Evolutionary conservation across 2,888 invertebrate genomes (phyloP), one percentile per base, ranked within the genome.

Genomic region (Nemapogon koenigi): DNA sequence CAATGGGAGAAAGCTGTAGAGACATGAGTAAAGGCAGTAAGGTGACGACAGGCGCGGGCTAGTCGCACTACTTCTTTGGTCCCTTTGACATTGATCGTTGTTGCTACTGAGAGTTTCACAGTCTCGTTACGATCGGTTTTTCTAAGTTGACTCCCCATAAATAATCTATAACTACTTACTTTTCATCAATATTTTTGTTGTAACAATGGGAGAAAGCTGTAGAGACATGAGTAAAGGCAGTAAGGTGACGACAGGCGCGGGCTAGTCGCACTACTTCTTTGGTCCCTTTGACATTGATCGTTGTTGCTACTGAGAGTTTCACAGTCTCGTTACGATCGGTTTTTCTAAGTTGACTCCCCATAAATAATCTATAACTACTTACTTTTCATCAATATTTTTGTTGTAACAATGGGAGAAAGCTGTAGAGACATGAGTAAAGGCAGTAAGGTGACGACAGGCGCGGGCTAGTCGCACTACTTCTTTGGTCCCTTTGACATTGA

Each of bases 331-430:
- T n/a, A n/a, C n/a, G n/a, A n/a, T n/a, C n/a, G n/a, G n/a, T n/a
- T n/a, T n/a, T n/a, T n/a, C n/a, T n/a, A n/a, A n/a, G n/a, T n/a
- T n/a, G n/a, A n/a, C n/a, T n/a, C n/a, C n/a, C n/a, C n/a, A n/a
- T n/a, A n/a, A n/a, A n/a, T n/a, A n/a, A n/a, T 16, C 3, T 31
- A 31, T 13, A 4, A 17, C 11, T 33, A 59, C 66, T 81, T 42
- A 76, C 75, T 82, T 81, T 59, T 91, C 90, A 10, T 86, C 86
- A 35, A 90, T 82, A 53, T 86, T 85, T 52, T 88, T 85, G 10
- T 88, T 81, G 49, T 89, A 90, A 0, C 90, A 90, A 2, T 91
- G 89, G 0, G 89, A 84, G 55, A 55, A 78, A 0, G 78, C 78
- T 0, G 76, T 78, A 0, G 78, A 78, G 0, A 78, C 60, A 36